Evolutionary conservation across 1,140 invertebrate genomes (phyloP), one percentile per base, ranked within the genome.

Genomic region (Galendromus occidentalis): DNA sequence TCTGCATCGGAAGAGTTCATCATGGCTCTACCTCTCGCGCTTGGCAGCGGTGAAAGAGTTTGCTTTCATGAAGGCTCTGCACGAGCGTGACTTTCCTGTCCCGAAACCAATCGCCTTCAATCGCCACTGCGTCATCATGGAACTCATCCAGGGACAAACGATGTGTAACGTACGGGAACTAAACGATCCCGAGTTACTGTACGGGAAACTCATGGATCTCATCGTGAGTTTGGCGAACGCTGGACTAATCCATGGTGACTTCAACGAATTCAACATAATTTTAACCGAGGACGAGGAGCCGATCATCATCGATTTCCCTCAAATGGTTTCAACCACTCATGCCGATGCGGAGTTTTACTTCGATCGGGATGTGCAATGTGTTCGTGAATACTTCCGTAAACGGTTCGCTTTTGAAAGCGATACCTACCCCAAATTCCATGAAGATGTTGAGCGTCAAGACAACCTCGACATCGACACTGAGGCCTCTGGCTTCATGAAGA

Each of bases 241-340:
- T 66, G 95, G 96, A 0, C 87, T 99, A 0, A 98, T 99, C 72
- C 95, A 99, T 76, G 88, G 93, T 1, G 95, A 99, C 80, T 98
- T 97, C 71, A 99, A 99, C 76, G 96, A 99, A 79, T 99, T 99
- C 74, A 99, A 97, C 75, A 83, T 97, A 51, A 91, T 97, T 82
- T 77, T 97, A 0, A 82, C 88, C 71, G 75, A 78, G 28, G 82
- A 86, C 0, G 85, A 84, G 33, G 83, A 85, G 66, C 84, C 94
- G 0, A 79, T 93, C 45, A 78, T 99, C 65, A 98, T 98, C 73
- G 96, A 99, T 80, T 98, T 99, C 76, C 95, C 96, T 1, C 95
- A 99, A 80, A 98, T 99, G 94, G 82, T 99, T 44, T 96, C 92
- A 6, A 95, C 86, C 0, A 84, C 84, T 51, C 94, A 98, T 78